Evolutionary conservation across 2,113 vertebrate genomes (phyloP), one percentile per base, ranked within the genome.

Genomic region (Trematomus loennbergii): DNA sequence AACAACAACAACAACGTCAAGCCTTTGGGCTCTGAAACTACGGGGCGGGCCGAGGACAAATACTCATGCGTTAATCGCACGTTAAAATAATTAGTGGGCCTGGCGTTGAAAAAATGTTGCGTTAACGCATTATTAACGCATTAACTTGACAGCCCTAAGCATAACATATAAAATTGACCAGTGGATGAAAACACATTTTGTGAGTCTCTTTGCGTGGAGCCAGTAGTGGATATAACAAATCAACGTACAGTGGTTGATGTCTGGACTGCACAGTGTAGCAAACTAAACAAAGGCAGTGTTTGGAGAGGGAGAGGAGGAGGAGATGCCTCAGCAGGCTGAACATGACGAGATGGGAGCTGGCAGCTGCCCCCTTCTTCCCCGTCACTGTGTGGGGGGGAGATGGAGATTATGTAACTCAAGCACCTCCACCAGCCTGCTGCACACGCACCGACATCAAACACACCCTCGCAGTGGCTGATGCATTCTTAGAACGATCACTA

Each of bases 341-440:
- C 84, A 89, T 90, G 90, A 93, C 67, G 71, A 78, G 89, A 92
- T 88, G 64, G 71, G 80, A 88, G 83, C 78, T 72, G 83, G 85
- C 91, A 93, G 81, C 81, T 88, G 70, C 83, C 83, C 59, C 74
- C 83, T 71, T 74, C 84, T 70, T 78, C 62, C 16, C 82, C 57
- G 80, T 90, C 88, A 86, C 59, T 36, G 78, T 49, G 82, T 53
- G 50, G 80, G 83, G 79, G 77, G 59, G 70, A 65, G 83, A 80
- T 63, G 81, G 49, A 72, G 52, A 78, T 90, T 90, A 91, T 89
- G 89, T 88, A 91, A 92, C 86, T 22, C 3, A 13, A 83, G 79
- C 81, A 88, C 81, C 87, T 90, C 69, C 83, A 85, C 82, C 65
- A 83, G 88, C 50, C 57, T 74, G 66, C 46, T 9, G 79, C 48